These are phyloP conservation scores for Hozukius guyotensis DNA, from an alignment of 2,797 vertebrate genomes.

Conservation along the genomic window DNA sequence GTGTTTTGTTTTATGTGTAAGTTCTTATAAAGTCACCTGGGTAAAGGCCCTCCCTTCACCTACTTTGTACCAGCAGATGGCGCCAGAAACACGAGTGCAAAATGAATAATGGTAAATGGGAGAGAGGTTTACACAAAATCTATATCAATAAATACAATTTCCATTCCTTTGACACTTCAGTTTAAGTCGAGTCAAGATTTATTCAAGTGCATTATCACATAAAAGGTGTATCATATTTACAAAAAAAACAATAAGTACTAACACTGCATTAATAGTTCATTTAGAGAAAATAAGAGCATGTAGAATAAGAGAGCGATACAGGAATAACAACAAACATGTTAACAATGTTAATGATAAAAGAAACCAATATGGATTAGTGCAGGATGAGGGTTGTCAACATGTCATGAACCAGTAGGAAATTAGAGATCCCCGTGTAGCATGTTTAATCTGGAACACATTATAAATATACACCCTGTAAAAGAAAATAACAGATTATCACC, in stretches of 20 bases:
- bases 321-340: background rate
- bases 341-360: background rate
- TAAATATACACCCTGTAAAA: background rate
- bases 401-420: background rate
- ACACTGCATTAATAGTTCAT: background rate
- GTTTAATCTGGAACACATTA: background rate
- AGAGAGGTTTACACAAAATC: background rate
- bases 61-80: background rate
- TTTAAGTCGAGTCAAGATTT: slow-evolving; percentile 11
- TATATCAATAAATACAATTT: background rate
- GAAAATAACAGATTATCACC: background rate
- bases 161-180: background rate
- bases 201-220: slow-evolving; percentile 12
- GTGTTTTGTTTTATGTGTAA: background rate
- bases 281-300: background rate
- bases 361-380: background rate
- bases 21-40: background rate
- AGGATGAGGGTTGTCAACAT: background rate
- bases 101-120: background rate
- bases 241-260: background rate
- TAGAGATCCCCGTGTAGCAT: background rate
- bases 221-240: background rate
- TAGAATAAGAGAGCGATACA: background rate
- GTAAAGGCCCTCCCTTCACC: background rate
- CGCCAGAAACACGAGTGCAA: background rate